phyloP scores from a whole-genome alignment of 2,888 invertebrate genomes.

The Agrotis exclamationis region DNA sequence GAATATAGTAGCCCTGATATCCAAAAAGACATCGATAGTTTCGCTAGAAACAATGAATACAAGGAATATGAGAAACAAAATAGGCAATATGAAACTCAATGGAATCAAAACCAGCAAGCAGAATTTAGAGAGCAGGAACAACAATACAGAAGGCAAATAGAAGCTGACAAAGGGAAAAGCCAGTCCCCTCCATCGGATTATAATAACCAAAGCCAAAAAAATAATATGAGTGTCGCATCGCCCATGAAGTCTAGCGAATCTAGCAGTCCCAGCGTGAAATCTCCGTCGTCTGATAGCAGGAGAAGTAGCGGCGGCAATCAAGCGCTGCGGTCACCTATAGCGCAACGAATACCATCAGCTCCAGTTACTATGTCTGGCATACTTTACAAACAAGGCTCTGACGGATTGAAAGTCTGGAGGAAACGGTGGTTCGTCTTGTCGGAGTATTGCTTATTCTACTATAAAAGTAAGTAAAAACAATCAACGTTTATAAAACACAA shows the following conservation, averaged over 20 bases:
- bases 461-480: conserved; percentile 93
- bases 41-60: conserved; percentile 84
- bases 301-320: conserved; percentile 90
- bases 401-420: conserved; percentile 98
- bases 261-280: conserved; percentile 87
- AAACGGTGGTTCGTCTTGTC: conserved; percentile 98
- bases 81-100: conserved; percentile 83
- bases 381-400: conserved; percentile 98
- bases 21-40: conserved; percentile 84
- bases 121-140: conserved; percentile 83
- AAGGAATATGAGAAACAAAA: conserved; percentile 84
- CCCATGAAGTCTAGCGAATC: conserved; percentile 89
- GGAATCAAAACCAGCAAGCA: conserved; percentile 81
- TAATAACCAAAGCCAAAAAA: conserved; percentile 79
- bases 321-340: conserved; percentile 95
- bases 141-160: conserved; percentile 78
- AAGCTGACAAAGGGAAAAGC: conserved; percentile 79
- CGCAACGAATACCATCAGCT: conserved; percentile 96
- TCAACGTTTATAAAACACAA: conserved; percentile 24
- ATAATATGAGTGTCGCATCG: conserved; percentile 77
- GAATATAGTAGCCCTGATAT: conserved; percentile 84
- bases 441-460: conserved; percentile 98
- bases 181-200: conserved; percentile 83
- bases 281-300: conserved; percentile 88
- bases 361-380: conserved; percentile 97